Evolutionary conservation across 2,888 invertebrate species (phyloP).

Genomic region (Andrena bucephala): DNA sequence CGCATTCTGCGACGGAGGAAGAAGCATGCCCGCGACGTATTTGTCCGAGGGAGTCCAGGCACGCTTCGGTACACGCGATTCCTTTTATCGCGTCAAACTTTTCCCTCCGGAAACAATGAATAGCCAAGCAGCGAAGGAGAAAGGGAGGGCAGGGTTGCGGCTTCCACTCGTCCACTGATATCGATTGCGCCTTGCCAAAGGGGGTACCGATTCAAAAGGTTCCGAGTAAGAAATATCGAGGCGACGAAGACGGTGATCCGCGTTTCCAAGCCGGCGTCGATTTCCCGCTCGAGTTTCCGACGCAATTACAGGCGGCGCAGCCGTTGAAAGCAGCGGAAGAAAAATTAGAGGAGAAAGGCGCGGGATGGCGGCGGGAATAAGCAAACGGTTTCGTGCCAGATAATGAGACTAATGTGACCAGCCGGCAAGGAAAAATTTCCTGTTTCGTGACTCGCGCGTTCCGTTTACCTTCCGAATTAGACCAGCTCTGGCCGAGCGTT

Average conservation of each 20-base stretch:
- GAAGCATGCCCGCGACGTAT: not conserved
- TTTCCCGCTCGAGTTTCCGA: conserved; percentile 5
- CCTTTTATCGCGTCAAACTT: conserved; percentile 21
- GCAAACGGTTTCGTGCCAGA: not conserved
- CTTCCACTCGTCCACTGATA: conserved; percentile 17
- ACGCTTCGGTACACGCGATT: not conserved
- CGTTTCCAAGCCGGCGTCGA: not conserved
- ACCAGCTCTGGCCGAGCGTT: not conserved
- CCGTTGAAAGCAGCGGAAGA: not conserved
- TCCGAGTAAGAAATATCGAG: not conserved
- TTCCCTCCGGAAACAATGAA: conserved; percentile 21
- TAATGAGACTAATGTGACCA: not conserved
- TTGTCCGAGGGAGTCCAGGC: not conserved
- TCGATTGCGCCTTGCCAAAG: conserved; percentile 19
- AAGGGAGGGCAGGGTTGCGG: not conserved
- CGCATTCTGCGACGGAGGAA: not conserved
- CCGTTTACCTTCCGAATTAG: not conserved
- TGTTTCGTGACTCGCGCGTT: not conserved
- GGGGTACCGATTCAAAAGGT: conserved; percentile 11
- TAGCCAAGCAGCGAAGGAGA: not conserved
- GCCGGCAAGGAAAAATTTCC: not conserved
- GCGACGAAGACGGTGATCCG: conserved; percentile 10
- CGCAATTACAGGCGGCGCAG: not conserved
- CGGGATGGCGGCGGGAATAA: not conserved
- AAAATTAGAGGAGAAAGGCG: not conserved